Conservation (phyloP, 1,140 invertebrate genomes). For the Streblospio benedicti region DNA sequence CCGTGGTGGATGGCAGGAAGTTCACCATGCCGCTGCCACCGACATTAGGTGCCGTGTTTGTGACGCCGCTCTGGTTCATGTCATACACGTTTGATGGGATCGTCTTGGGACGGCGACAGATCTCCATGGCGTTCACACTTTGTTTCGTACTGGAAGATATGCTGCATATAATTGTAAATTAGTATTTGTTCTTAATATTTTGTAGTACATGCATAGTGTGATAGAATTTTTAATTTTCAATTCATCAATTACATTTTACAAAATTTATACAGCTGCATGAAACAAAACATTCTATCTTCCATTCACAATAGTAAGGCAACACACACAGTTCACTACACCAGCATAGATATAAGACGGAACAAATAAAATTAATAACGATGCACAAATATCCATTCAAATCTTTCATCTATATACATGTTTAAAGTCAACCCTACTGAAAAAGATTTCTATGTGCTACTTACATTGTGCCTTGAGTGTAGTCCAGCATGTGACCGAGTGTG, state of each 20-base stretch:
- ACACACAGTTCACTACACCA: too few relatives aligned
- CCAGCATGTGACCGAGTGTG: conserved; percentile 80
- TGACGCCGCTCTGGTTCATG: conserved; percentile 23
- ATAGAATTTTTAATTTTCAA: too few relatives aligned
- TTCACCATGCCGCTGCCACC: conserved; percentile 50
- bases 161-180: too few relatives aligned
- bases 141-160: conserved; percentile 42
- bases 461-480: conserved; percentile 93
- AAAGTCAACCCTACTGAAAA: too few relatives aligned
- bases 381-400: too few relatives aligned
- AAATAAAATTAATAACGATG: too few relatives aligned
- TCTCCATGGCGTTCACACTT: conserved; percentile 45
- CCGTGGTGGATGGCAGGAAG: conserved; percentile 64
- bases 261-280: conserved; percentile 2
- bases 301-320: neutral
- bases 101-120: conserved; percentile 35
- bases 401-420: too few relatives aligned
- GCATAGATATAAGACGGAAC: too few relatives aligned
- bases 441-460: conserved; percentile 32
- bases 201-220: too few relatives aligned
- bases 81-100: conserved; percentile 32
- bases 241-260: neutral
- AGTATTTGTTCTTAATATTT: too few relatives aligned
- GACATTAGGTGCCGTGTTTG: neutral
- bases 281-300: neutral